Percentiles rank a stretch among this genome's conserved stretches.
Evolutionary conservation across 2,797 vertebrate species (phyloP).

Genomic region (Orientallactaga sibirica): DNA sequence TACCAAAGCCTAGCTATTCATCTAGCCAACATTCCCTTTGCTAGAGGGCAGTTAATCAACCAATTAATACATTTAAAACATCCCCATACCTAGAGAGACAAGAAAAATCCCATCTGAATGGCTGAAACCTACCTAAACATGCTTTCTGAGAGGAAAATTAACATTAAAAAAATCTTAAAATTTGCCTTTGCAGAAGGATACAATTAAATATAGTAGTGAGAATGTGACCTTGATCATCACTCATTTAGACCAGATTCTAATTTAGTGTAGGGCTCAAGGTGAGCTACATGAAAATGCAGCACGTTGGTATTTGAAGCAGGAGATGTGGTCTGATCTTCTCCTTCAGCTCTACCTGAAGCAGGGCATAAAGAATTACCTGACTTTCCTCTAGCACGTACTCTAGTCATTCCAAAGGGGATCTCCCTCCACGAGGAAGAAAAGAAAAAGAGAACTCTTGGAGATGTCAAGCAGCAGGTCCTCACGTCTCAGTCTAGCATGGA

Average conservation of each 20-base stretch:
- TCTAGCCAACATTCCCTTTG: constrained; percentile 34
- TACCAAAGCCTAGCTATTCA: constrained; percentile 20
- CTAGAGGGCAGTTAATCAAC: constrained; percentile 4
- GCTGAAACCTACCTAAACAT: not conserved
- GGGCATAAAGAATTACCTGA: not conserved
- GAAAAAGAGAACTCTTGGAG: not conserved
- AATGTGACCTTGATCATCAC: not conserved
- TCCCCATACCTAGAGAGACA: not conserved
- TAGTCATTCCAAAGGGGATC: not conserved
- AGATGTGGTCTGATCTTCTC: not conserved
- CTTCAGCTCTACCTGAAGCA: not conserved
- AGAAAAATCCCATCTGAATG: constrained; percentile 25
- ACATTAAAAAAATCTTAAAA: not conserved
- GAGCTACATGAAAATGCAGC: not conserved
- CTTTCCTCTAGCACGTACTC: not conserved
- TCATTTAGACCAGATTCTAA: constrained; percentile 5
- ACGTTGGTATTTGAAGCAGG: not conserved
- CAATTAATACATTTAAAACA: constrained; percentile 31
- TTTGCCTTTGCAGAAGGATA: constrained; percentile 4
- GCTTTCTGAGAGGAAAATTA: not conserved
- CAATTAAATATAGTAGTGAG: not conserved
- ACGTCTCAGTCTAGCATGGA: not conserved
- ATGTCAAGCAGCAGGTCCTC: not conserved
- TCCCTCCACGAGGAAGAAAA: not conserved
- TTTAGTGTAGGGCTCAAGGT: not conserved